Percentiles rank a stretch among this genome's conserved stretches.
Evolutionary conservation across 2,113 vertebrate genomes (phyloP).

Genomic region (Toxostoma redivivum): DNA sequence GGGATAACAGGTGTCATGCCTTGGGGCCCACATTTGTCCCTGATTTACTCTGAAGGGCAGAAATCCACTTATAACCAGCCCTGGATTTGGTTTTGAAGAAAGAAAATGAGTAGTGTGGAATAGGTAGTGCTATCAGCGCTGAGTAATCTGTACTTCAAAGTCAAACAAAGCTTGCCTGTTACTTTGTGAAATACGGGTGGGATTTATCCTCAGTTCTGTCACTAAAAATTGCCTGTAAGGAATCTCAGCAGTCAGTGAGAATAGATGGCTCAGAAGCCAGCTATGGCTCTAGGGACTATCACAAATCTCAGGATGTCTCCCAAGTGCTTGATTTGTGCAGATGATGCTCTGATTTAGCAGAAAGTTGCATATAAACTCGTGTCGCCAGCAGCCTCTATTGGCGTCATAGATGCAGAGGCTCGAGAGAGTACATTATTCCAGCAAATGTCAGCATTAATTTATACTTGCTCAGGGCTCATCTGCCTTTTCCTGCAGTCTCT

Average conservation of each 20-base stretch:
- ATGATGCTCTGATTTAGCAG: constrained; percentile 40
- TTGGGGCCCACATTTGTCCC: neutral
- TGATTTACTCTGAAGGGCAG: neutral
- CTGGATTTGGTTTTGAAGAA: neutral
- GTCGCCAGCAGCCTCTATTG: neutral
- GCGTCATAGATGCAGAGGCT: constrained; percentile 12
- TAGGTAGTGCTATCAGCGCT: neutral
- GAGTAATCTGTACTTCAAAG: constrained; percentile 19
- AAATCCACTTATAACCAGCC: neutral
- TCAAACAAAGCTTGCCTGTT: constrained; percentile 24
- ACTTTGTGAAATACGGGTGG: neutral
- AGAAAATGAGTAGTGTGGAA: neutral
- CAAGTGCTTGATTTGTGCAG: constrained; percentile 42
- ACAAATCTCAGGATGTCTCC: constrained; percentile 36
- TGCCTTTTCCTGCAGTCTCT: neutral
- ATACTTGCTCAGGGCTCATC: constrained; percentile 15
- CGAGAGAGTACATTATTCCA: constrained; percentile 20
- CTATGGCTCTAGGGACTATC: neutral
- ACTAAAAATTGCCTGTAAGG: neutral
- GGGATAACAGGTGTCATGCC: no score
- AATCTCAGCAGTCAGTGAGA: neutral
- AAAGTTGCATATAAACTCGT: neutral
- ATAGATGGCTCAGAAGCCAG: neutral
- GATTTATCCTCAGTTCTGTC: constrained; percentile 7
- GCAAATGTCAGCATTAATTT: constrained; percentile 48